These are phyloP conservation scores for Hypomesus transpacificus DNA, from an alignment of 2,113 vertebrate species.

Conservation along the genomic window DNA sequence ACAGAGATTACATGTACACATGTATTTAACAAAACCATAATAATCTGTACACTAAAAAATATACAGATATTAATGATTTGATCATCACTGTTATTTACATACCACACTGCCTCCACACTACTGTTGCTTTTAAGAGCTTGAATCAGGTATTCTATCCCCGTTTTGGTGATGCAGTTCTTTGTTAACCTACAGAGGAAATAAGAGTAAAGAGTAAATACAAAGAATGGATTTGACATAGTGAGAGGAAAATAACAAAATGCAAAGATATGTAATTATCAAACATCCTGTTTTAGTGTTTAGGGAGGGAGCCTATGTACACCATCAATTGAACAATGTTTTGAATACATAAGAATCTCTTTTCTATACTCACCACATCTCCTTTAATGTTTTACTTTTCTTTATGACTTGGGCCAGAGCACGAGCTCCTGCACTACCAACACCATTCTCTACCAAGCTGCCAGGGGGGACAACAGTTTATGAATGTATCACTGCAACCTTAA, in stretches of 20 bases:
- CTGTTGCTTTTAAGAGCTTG: slow-evolving; percentile 68
- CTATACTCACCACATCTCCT: slow-evolving; percentile 77
- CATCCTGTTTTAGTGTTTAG: too few species aligned
- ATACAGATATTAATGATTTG: too few species aligned
- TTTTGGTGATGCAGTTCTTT: slow-evolving; percentile 73
- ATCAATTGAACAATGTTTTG: too few species aligned
- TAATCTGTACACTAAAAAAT: too few species aligned
- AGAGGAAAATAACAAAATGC: too few species aligned
- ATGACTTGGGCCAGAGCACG: slow-evolving; percentile 73
- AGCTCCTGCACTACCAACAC: slow-evolving; percentile 74
- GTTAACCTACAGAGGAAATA: slow-evolving; percentile 71
- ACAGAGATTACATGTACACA: background rate
- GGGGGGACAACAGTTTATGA: background rate
- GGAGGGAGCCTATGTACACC: too few species aligned
- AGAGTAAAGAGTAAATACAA: background rate
- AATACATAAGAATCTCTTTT: background rate
- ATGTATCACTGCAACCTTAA: too few species aligned
- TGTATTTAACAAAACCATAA: too few species aligned
- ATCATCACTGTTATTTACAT: slow-evolving; percentile 20
- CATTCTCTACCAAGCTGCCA: slow-evolving; percentile 79
- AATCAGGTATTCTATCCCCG: slow-evolving; percentile 74
- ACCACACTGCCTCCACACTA: slow-evolving; percentile 77
- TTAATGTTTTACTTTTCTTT: slow-evolving; percentile 63
- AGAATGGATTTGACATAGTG: background rate
- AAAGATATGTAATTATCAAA: background rate